Base-by-base conservation (phyloP, 2,113 vertebrate species). In the Pedetes capensis region DNA sequence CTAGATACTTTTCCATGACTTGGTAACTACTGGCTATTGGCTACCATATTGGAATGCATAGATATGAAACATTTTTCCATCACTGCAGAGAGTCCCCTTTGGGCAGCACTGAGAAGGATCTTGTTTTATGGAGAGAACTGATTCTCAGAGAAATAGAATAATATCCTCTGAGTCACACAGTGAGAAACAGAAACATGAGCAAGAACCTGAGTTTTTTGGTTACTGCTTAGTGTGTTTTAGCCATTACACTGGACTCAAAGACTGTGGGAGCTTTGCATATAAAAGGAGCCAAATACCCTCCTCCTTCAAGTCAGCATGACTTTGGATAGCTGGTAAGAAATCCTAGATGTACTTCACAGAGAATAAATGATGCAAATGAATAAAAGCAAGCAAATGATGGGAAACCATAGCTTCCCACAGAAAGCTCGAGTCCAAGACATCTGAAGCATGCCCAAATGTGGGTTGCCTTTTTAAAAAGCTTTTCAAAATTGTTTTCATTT, bases 401-500 rank as follows among this genome's bases (percentile, higher is more conserved):
- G 75, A 86, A 95, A 78, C 55, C 7, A 4, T 8, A 51, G 80
- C 93, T 93, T 85, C 93, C 96, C 84, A 59, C 87, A 75, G 66
- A 95, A 94, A 78, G 89, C 92, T 87, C 74, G 78, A 86, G 92
- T 72, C 85, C 95, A 57, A 34, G 71, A 84, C 61, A 95, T 95
- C 95, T 95, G 85, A 95, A 61, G 92, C 39, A 6, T 0, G 29
- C 89, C 57, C 87, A 57, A 79, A 39, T 81, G 49, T 49, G 78
- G 8, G 39, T 68, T 89, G 47, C 49, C 47, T 66, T 69, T 76
- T 68, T 88, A 68, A 74, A 72, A 80, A 96, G 83, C 78, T 93
- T 96, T 89, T 80, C 82, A 84, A 95, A 92, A 95, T 72, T 94
- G 95, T 96, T 96, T 97, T 96, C 88, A 80, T 96, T 95, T 96